Percentiles rank a stretch among this genome's conserved stretches.
Conservation (phyloP, 2,113 vertebrate genomes). For the Aptenodytes forsteri region DNA sequence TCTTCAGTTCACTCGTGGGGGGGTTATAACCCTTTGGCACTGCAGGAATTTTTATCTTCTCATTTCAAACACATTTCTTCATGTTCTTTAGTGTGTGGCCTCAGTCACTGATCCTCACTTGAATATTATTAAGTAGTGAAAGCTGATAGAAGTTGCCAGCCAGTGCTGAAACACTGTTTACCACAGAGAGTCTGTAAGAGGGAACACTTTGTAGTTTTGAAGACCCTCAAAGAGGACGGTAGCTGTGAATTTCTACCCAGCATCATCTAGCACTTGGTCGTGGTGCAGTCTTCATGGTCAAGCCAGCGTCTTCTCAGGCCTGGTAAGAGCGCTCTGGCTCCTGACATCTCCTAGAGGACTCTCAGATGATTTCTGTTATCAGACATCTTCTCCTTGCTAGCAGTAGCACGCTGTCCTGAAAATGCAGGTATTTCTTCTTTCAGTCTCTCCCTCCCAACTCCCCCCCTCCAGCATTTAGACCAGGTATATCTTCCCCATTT, state of each 20-base stretch:
- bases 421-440: not conserved
- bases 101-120: rapidly evolving
- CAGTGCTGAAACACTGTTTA: not conserved
- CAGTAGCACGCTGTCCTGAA: not conserved
- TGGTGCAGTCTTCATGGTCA: not conserved
- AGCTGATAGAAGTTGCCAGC: not conserved
- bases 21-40: not conserved
- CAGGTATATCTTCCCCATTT: not conserved
- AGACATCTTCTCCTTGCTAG: not conserved
- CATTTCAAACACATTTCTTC: not conserved
- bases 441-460: not conserved
- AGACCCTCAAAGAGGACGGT: not conserved
- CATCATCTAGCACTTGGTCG: not conserved
- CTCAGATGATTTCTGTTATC: not conserved
- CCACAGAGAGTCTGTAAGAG: not conserved
- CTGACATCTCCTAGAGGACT: not conserved
- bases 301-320: not conserved
- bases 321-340: not conserved
- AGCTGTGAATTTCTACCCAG: not conserved
- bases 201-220: not conserved
- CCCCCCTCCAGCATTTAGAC: not conserved
- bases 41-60: not conserved
- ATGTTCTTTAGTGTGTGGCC: not conserved
- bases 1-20: not conserved
- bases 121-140: not conserved